Percentiles rank a stretch among this genome's conserved stretches.
Evolutionary conservation across 2,113 vertebrate genomes (phyloP).

Genomic region (Trochalopteron elliotii): DNA sequence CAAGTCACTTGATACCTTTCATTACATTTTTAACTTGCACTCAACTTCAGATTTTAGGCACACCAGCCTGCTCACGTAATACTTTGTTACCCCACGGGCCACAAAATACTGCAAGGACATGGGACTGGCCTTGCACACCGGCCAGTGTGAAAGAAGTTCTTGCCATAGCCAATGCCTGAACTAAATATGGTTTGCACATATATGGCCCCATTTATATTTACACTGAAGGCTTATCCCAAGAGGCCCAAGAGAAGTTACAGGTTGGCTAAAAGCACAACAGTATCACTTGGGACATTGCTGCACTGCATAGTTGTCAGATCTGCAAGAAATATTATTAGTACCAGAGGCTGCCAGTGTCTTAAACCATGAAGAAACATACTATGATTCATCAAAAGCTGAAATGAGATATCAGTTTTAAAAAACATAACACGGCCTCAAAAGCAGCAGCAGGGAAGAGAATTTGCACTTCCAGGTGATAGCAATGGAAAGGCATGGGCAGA

Average conservation of each 20-base stretch:
- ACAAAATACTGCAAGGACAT: neutral
- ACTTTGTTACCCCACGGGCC: neutral
- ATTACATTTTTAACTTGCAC: neutral
- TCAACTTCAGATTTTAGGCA: neutral
- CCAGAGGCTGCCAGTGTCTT: rapidly evolving
- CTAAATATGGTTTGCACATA: rapidly evolving
- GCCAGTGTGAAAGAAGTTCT: rapidly evolving
- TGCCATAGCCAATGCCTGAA: rapidly evolving
- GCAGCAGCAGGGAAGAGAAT: neutral
- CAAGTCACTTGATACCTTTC: neutral
- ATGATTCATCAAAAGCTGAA: neutral
- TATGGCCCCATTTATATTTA: no score
- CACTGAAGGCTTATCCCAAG: neutral
- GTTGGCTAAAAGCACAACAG: neutral
- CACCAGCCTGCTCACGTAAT: rapidly evolving
- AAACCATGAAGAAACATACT: neutral
- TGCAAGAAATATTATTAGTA: neutral
- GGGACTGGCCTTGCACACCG: neutral
- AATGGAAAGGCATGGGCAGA: neutral
- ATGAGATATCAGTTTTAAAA: rapidly evolving
- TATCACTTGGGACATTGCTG: neutral
- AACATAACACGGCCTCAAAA: rapidly evolving
- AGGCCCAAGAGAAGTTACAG: neutral
- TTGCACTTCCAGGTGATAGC: neutral
- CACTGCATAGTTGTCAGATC: neutral